These are phyloP conservation scores for Dicyrtomina minuta DNA, from an alignment of 2,888 invertebrate genomes.

Conservation along the genomic window DNA sequence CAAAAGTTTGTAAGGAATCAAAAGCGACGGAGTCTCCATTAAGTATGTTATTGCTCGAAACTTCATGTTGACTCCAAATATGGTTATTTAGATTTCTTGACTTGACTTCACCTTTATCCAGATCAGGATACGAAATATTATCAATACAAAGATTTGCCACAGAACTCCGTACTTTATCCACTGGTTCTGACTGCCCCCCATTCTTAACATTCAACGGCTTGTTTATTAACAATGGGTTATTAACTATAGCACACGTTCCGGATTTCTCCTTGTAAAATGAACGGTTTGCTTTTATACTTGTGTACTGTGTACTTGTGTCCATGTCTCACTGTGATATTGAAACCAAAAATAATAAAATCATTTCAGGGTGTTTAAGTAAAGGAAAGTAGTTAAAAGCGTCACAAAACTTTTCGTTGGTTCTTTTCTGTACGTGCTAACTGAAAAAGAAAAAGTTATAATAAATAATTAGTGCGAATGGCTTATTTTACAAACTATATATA, in stretches of 20 bases:
- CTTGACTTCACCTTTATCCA: slow-evolving; percentile 33
- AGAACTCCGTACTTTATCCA: background rate
- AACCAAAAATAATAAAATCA: too few relatives aligned
- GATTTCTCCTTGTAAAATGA: slow-evolving; percentile 76
- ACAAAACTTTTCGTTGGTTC: too few relatives aligned
- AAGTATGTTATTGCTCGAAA: slow-evolving; percentile 8
- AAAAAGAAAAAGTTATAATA: too few relatives aligned
- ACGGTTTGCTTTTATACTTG: slow-evolving; percentile 69
- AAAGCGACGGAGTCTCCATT: background rate
- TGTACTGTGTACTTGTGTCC: too few relatives aligned
- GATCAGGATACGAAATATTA: slow-evolving; percentile 42
- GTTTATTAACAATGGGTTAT: slow-evolving; percentile 75
- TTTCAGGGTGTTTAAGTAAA: too few relatives aligned
- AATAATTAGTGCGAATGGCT: too few relatives aligned
- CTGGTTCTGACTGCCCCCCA: background rate
- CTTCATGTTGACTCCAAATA: background rate
- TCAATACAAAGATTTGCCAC: slow-evolving; percentile 24
- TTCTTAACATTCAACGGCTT: slow-evolving; percentile 61
- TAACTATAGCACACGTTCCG: slow-evolving; percentile 72
- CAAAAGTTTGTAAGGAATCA: background rate
- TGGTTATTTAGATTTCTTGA: background rate
- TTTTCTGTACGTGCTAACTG: too few relatives aligned
- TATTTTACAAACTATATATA: too few relatives aligned
- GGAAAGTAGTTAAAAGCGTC: too few relatives aligned
- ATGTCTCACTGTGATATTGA: too few relatives aligned